Base-by-base conservation (phyloP, 2,113 vertebrate species). In the Ranitomeya imitator region DNA sequence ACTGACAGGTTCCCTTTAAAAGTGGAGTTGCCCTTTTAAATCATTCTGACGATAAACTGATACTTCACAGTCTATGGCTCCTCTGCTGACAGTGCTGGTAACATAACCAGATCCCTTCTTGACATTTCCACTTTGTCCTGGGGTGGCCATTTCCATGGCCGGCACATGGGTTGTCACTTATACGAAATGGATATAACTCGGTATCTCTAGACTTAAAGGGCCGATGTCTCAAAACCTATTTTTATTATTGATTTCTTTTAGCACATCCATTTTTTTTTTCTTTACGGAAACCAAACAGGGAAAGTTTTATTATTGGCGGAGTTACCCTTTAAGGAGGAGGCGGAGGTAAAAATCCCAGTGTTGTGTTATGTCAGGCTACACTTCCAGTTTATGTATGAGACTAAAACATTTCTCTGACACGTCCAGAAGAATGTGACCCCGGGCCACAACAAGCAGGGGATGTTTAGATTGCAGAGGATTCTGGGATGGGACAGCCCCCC, bases 401-500 rank as follows among this genome's bases (percentile, higher is more conserved):
- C 54, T n/a, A 63, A 87, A 74, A 74, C 86, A 82, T 81, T 71
- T 88, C 69, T 52, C 73, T 67, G 45, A 52, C 37, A 61, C 26
- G 21, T 63, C 54, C 57, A 79, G 71, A 55, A 26, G 18, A 73
- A 74, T 83, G 71, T 61, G 15, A 57, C 31, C 60, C 18, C 13
- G 55, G 67, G 78, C 14, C 16, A 2, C 31, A 60, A 23, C 85
- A 52, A 52, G 55, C 69, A 59, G 59, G 37, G 21, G 23, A 65
- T 78, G 51, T 80, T 87, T 87, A 79, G 59, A 45, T 52, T 57
- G 65, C 16, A 60, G 61, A 60, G 65, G 78, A 73, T 81, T 87
- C 52, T 87, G 86, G 77, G 74, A 78, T 52, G 73, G 13, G 69
- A 65, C 74, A 23, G 73, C 2, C 18, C 85, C 51, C 4, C 52